phyloP scores from a whole-genome alignment of 2,888 invertebrate genomes.

The Aquatica leii region DNA sequence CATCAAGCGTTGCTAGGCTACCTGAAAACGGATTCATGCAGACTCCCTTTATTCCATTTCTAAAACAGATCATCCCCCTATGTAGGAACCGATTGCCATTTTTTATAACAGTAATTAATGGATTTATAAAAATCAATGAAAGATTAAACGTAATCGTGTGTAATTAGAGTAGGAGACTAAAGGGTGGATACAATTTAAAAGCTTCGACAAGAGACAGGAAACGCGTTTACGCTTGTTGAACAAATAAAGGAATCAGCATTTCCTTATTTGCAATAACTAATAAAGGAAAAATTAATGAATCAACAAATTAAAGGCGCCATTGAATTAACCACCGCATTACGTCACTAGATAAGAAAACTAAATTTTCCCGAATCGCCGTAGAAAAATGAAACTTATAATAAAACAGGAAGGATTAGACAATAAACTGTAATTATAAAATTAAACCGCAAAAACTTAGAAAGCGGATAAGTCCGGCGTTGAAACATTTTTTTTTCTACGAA shows the following conservation, averaged over 20 bases:
- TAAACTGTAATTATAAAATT: background rate
- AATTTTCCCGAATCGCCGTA: background rate
- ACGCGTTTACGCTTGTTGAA: no score
- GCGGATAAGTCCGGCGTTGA: no score
- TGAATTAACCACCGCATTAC: background rate
- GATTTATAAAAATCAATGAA: no score
- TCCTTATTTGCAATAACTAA: background rate
- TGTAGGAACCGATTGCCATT: no score
- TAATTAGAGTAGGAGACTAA: no score
- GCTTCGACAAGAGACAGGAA: no score
- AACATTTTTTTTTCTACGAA: no score
- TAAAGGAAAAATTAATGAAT: background rate
- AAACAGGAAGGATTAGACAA: constrained; percentile 5
- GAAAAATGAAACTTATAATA: background rate
- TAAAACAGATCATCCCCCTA: constrained; percentile 1
- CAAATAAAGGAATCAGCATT: no score
- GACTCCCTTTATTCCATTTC: background rate
- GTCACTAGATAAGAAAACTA: background rate
- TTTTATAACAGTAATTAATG: no score
- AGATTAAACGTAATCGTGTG: no score
- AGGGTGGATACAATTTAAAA: no score
- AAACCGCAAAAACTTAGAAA: background rate
- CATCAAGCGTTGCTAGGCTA: constrained; percentile 47
- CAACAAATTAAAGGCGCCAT: constrained; percentile 3
- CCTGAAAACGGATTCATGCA: constrained; percentile 34